Evolutionary conservation across 2,888 invertebrate genomes (phyloP), one percentile per base, ranked within the genome.

Genomic region (Melanotus villosus): DNA sequence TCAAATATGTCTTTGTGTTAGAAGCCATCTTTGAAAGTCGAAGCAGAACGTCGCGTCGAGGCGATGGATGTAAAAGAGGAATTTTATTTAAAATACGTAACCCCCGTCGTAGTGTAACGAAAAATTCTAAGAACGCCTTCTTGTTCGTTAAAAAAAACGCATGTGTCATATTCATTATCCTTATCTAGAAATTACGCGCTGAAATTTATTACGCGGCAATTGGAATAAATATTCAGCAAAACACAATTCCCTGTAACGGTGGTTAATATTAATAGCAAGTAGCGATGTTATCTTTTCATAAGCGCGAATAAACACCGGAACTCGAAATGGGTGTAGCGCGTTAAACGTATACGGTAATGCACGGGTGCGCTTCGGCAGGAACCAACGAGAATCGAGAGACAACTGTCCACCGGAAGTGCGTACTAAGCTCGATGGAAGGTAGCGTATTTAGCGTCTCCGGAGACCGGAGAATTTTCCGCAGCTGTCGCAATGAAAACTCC

Each of bases 1-100:
- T 80, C 80, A 80, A 80, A 80, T 79, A 80, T 79, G 79, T 79
- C 80, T 81, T 81, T 81, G 80, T 77, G 76, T 75, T 72, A 73
- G 72, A 69, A 73, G 75, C 73, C 77, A 77, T 79, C 73, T 74
- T 73, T 71, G 72, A 72, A 60, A 62, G 72, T 65, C 72, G 56
- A 64, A 66, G 19, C 65, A 67, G 68, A 70, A 58, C 56, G 56
- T 60, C 67, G 67, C 60, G 62, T 71, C 67, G 70, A 70, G 65
- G 72, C 60, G 68, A 65, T 72, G 38, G 58, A 72, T 73, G 70
- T 70, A 56, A 64, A 54, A 36, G 32, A 52, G 50, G 63, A 63
- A 63, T 63, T 63, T 63, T 63, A 63, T 63, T 56, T 63, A 43
- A 63, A 63, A 43, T 38, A 50, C 62, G 36, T 62, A 45, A 12